phyloP scores from a whole-genome alignment of 2,113 vertebrate species.

The Alectura lathami region DNA sequence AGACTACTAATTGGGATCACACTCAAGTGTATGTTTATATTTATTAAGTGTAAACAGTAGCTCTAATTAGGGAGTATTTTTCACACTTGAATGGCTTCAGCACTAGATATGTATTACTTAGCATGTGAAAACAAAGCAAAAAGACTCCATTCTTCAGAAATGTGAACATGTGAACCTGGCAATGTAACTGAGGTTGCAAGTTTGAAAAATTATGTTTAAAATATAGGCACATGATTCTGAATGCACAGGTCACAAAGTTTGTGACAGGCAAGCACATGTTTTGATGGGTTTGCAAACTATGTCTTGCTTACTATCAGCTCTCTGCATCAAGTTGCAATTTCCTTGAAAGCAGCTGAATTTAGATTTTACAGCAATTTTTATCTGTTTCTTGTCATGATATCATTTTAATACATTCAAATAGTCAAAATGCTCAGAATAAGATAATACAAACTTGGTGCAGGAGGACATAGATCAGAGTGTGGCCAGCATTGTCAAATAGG shows the following conservation, averaged over 20 bases:
- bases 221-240: conserved; percentile 74
- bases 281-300: conserved; percentile 28
- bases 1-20: neutral
- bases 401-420: conserved; percentile 79
- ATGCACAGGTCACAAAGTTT: conserved; percentile 44
- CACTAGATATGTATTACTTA: conserved; percentile 19
- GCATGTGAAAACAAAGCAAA: neutral
- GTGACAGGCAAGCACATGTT: conserved; percentile 50
- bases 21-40: neutral
- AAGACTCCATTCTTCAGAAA: conserved; percentile 5
- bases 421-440: conserved; percentile 77
- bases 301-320: conserved; percentile 48
- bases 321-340: conserved; percentile 64
- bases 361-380: conserved; percentile 54
- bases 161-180: conserved; percentile 13
- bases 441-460: conserved; percentile 71
- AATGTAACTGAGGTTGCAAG: conserved; percentile 28
- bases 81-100: conserved; percentile 27
- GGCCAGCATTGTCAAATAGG: conserved; percentile 73
- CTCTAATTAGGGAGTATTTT: conserved; percentile 16
- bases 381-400: conserved; percentile 65
- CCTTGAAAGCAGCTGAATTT: conserved; percentile 71
- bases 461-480: conserved; percentile 75
- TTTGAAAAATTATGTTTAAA: conserved; percentile 40
- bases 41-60: conserved; percentile 23